Base-by-base conservation (phyloP, 2,888 invertebrate genomes). In the Harmothoe impar region DNA sequence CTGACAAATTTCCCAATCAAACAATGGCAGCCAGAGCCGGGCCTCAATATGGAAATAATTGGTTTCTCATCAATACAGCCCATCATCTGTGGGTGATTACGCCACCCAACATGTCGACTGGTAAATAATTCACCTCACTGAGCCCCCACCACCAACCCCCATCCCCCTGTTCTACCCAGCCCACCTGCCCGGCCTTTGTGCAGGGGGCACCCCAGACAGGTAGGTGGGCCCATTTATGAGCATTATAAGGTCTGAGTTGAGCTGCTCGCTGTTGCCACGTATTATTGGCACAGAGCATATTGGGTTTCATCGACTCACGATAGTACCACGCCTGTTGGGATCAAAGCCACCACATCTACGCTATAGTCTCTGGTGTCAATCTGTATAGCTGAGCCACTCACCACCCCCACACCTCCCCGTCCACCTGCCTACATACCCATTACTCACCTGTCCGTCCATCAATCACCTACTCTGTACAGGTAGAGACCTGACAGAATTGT, bases 1-100 rank as follows among this genome's bases (percentile, higher is more conserved):
- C 86, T 54, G 86, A 86, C 86, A 86, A 86, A 86, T 54, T 86
- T 29, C 86, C 86, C 86, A 56, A 86, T 56, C 86, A 56, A 86
- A 86, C 86, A 86, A 54, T 86, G 33, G 52, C 56, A 86, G 86
- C 17, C 54, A 12, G 25, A 52, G 86, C 56, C 84, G 5, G 29
- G 54, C 1, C 84, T 35, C 86, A 86, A 86, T 86, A 86, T 54
- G 15, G 54, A 15, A 56, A 56, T 86, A 29, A 86, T 86, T 86
- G 86, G 20, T 86, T 86, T 31, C 52, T 33, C 86, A 86, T 86
- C 86, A 86, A 86, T 54, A 86, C 23, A 20, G 20, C 35, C 43
- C 84, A 35, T 84, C 35, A 51, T 23, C 43, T 29, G 84, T 23
- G 72, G 72, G 29, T 25, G 84, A 84, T 84, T 84, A 84, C 35